Evolutionary conservation across 2,888 invertebrate species (phyloP).

Genomic region (Drosophila percnosoma): DNA sequence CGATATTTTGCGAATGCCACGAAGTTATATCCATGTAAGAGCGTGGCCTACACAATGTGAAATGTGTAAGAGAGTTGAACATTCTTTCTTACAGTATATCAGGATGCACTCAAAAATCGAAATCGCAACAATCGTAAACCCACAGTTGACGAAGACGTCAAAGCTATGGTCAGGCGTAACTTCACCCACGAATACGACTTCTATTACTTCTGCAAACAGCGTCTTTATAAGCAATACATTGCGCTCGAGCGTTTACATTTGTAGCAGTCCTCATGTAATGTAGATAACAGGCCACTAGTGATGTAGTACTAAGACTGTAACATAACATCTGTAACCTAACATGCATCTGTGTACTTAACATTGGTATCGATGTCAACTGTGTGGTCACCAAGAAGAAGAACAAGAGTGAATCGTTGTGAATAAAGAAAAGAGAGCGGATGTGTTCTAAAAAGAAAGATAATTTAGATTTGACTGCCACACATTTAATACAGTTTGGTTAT

Average conservation of each 20-base stretch:
- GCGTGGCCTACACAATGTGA: background rate
- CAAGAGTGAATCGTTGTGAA: too few species aligned
- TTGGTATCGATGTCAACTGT: too few species aligned
- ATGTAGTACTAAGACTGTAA: too few species aligned
- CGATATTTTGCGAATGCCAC: conserved; percentile 92
- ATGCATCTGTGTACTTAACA: too few species aligned
- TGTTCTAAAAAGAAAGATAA: too few species aligned
- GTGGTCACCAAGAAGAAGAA: too few species aligned
- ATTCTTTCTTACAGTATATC: conserved; percentile 66
- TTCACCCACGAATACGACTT: conserved; percentile 95
- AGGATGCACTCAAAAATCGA: conserved; percentile 86
- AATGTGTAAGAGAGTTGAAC: background rate
- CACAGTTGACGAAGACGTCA: conserved; percentile 92
- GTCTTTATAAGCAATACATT: conserved; percentile 89
- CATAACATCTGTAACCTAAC: too few species aligned
- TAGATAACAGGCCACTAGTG: too few species aligned
- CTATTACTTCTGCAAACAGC: conserved; percentile 94
- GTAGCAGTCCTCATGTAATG: too few species aligned
- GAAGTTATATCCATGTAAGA: conserved; percentile 90
- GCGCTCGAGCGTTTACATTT: conserved; percentile 53
- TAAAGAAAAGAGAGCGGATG: too few species aligned
- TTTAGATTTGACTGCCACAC: too few species aligned
- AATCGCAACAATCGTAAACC: conserved; percentile 94
- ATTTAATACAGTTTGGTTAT: background rate
- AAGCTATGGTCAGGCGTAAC: conserved; percentile 92